phyloP scores from a whole-genome alignment of 37 sponge, comb jelly and placozoan species.

The Aplysina aerophoba region DNA sequence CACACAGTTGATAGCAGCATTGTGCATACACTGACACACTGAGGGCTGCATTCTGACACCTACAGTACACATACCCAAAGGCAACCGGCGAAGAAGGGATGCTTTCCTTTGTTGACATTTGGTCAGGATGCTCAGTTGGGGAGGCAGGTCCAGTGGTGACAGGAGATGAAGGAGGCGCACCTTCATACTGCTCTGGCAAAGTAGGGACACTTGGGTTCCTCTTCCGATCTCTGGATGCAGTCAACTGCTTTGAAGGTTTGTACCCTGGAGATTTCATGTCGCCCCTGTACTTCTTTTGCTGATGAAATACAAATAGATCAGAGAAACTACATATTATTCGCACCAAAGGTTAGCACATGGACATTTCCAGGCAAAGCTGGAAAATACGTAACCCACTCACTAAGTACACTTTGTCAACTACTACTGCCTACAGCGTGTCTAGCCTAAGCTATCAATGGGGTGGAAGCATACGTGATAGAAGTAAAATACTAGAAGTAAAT shows the following conservation, averaged over 20 bases:
- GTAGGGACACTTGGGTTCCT: conserved; percentile 19
- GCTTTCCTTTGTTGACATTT: too few species aligned
- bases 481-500: not conserved
- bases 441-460: too few species aligned
- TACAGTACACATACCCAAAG: too few species aligned
- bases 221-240: not conserved
- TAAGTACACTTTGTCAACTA: too few species aligned
- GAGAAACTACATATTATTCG: too few species aligned
- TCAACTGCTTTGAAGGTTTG: conserved; percentile 22
- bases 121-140: not conserved
- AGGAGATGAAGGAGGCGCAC: not conserved
- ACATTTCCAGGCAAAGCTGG: too few species aligned
- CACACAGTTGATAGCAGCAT: too few species aligned
- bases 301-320: not conserved
- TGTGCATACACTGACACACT: too few species aligned
- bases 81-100: not conserved
- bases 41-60: too few species aligned
- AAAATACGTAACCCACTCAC: too few species aligned
- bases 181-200: not conserved
- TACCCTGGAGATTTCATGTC: conserved; percentile 69
- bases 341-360: too few species aligned
- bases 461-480: not conserved
- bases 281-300: conserved; percentile 64
- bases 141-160: not conserved
- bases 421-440: too few species aligned